Evolutionary conservation across 2,888 invertebrate genomes (phyloP), one percentile per base, ranked within the genome.

Genomic region (Vesta saturnalis): DNA sequence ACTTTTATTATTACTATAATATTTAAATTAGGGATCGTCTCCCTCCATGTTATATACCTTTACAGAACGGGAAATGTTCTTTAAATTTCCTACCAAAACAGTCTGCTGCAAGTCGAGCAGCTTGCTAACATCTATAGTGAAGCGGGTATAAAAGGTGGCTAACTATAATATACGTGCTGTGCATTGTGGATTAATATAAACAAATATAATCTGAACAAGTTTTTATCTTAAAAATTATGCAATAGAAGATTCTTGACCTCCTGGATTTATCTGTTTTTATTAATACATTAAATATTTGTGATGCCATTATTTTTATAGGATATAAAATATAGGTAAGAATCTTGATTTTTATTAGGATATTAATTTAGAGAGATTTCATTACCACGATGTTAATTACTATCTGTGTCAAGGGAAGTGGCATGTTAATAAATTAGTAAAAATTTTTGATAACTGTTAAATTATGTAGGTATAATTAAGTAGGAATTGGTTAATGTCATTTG

Each of bases 81-180:
- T 64, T 68, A 64, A 68, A 68, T 68, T 68, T 30, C 64, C 54
- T 68, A 60, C 47, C 60, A 64, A 68, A 68, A 64, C 68, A 68
- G 68, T 68, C 64, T 47, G 64, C 64, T 23, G 68, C 19, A 60
- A 56, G 60, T 46, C 64, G 64, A 56, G 60, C n/a, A 10, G 19
- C 52, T 52, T 12, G n/a, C 21, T 12, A 19, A 47, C 15, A 16
- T 15, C 21, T 52, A 52, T 12, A 4, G 18, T 6, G 16, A 52
- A 47, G 15, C 16, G 18, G 15, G 49, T 46, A 14, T 49, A 22
- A 55, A 21, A 55, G 47, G 47, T 21, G 52, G n/a, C 10, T 19
- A 12, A 19, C 19, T 5, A 19, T 19, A 52, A 58, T 19, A 61
- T 62, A 67, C 64, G 59, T 54, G 62, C 23, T 2, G 67, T 62